Conservation (phyloP, 2,797 vertebrate species). For the Antrozous pallidus region DNA sequence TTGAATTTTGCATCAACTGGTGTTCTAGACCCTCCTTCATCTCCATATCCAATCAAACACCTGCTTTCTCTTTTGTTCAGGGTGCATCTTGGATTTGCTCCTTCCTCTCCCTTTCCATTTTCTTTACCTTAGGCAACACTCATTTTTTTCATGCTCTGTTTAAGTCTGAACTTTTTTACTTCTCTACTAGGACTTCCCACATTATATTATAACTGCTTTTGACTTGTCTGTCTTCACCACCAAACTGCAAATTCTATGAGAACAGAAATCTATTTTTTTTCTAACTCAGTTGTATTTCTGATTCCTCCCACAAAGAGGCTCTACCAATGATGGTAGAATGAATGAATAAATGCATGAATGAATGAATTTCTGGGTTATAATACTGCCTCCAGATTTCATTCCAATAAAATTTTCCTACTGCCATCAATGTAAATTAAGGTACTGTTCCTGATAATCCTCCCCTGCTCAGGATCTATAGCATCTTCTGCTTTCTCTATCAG, state of each 20-base stretch:
- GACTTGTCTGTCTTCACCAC: background rate
- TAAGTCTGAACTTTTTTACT: background rate
- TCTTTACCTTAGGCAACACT: background rate
- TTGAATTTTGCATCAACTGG: background rate
- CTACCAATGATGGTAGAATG: background rate
- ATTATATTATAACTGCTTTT: background rate
- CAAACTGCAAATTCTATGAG: background rate
- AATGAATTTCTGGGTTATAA: background rate
- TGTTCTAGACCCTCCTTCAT: background rate
- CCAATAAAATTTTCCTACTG: background rate
- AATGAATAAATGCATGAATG: background rate
- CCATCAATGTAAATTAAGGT: background rate
- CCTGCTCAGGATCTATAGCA: background rate
- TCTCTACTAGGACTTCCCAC: background rate
- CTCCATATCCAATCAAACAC: too few relatives aligned
- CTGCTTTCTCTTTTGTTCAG: background rate
- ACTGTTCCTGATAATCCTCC: background rate
- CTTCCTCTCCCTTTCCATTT: background rate
- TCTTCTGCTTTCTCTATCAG: background rate
- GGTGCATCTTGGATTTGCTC: background rate
- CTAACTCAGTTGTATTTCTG: background rate
- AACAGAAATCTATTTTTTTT: background rate
- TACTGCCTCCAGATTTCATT: background rate
- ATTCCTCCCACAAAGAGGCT: background rate
- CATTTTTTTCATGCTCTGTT: background rate